Percentiles rank a stretch among this genome's conserved stretches.
Conservation (phyloP, 2,888 invertebrate genomes). For the Blastobasis lacticolella region DNA sequence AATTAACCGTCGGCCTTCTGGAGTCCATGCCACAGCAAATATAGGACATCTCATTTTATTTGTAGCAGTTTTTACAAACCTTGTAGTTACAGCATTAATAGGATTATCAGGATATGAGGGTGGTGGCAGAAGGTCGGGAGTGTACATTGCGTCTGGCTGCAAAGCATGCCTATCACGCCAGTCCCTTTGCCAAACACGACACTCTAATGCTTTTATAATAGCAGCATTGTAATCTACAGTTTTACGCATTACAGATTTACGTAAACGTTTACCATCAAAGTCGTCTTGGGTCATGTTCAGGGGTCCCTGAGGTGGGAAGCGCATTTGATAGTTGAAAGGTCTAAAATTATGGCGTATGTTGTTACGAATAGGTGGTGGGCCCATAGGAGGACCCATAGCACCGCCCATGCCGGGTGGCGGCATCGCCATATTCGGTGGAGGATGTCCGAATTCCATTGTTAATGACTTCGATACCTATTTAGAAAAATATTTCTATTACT, state of each 20-base stretch:
- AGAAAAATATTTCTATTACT: constrained; percentile 52
- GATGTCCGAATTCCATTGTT: constrained; percentile 67
- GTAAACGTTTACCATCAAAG: constrained; percentile 95
- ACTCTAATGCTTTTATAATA: constrained; percentile 92
- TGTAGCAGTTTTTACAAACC: constrained; percentile 99
- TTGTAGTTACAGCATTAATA: constrained; percentile 94
- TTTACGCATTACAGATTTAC: constrained; percentile 97
- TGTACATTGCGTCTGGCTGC: constrained; percentile 97
- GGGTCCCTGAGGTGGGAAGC: constrained; percentile 67
- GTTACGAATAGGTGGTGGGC: constrained; percentile 56
- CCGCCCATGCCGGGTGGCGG: constrained; percentile 55
- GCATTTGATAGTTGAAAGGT: constrained; percentile 67
- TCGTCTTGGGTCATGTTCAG: constrained; percentile 88
- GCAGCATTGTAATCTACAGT: constrained; percentile 98
- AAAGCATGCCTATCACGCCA: constrained; percentile 89
- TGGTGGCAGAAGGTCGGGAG: constrained; percentile 94
- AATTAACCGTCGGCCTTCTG: constrained; percentile 96
- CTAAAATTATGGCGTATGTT: constrained; percentile 68
- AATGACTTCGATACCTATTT: constrained; percentile 63
- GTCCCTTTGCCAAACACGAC: constrained; percentile 96
- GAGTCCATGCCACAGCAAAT: constrained; percentile 99
- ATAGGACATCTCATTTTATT: constrained; percentile 99
- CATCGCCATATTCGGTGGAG: constrained; percentile 61
- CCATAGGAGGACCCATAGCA: constrained; percentile 37
- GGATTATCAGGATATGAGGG: constrained; percentile 95